Base-by-base conservation (phyloP, 1,140 invertebrate genomes). In the Musca vetustissima region DNA sequence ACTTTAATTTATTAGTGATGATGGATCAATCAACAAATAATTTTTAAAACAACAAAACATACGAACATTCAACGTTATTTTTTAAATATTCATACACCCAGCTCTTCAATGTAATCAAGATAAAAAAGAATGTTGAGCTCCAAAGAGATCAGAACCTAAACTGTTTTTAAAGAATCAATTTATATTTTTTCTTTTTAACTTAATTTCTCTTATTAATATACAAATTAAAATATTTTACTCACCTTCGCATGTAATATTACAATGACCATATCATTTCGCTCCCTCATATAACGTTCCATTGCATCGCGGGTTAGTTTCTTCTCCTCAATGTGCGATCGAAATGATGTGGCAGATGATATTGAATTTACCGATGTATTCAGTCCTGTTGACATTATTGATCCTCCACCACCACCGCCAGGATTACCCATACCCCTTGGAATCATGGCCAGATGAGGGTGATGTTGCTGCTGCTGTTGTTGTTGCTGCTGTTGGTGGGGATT, bases 221-320 rank as follows among this genome's bases (percentile, higher is more conserved):
- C n/a, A n/a, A n/a, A n/a, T n/a, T n/a, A n/a, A n/a, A n/a, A n/a
- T n/a, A n/a, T 53, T 53, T 55, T 11, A 70, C 76, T 64, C 69
- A 83, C 81, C 88, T 99, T 99, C 7, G 98, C 98, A 85, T 99
- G 98, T 59, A 99, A 86, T 69, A 99, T 98, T 4, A 98, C 95
- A 21, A 99, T 91, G 4, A 97, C 91, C 91, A 98, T 96, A 82
- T 99, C 97, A 72, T 93, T 94, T 73, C 95, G 88, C 74, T 98
- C 95, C 28, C 94, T 88, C 65, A 98, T 87, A 83, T 98, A 99
- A 50, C 93, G 90, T 80, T 96, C 93, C 97, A 98, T 98, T 14
- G 95, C 95, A 75, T 98, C 96, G 52, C 95, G 88, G 13, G 93
- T 96, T 36, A 97, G 85, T 68, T 93, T 87, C 73, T 93, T 92